These are phyloP conservation scores for Molorchus minor DNA, from an alignment of 2,888 invertebrate genomes.

Conservation along the genomic window DNA sequence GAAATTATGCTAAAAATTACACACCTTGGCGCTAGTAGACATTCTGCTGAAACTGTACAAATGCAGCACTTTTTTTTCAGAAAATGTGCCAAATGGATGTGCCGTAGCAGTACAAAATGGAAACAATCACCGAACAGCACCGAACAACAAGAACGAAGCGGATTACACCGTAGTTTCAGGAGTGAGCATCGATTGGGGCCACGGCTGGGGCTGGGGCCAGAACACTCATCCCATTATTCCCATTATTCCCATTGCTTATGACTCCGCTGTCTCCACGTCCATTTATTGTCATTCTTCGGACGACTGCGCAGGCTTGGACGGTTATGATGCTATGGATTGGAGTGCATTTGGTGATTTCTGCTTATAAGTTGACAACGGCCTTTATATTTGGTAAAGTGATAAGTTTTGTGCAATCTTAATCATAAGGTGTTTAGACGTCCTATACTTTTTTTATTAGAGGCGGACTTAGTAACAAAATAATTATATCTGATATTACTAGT, in stretches of 20 bases:
- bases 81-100: conserved; percentile 36
- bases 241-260: conserved; percentile 71
- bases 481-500: no score
- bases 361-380: conserved; percentile 50
- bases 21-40: no score
- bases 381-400: no score
- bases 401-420: no score
- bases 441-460: no score
- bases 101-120: conserved; percentile 37
- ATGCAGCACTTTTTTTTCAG: conserved; percentile 31
- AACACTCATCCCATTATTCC: conserved; percentile 55
- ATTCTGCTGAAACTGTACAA: no score
- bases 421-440: no score
- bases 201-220: conserved; percentile 81
- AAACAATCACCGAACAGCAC: conserved; percentile 44
- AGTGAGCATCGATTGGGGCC: conserved; percentile 69
- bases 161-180: conserved; percentile 60
- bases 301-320: conserved; percentile 66
- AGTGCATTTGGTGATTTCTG: conserved; percentile 66
- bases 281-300: conserved; percentile 63
- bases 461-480: no score
- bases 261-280: conserved; percentile 68
- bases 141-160: conserved; percentile 49
- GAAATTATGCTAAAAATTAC: no score
- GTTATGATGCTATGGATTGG: conserved; percentile 76